These are phyloP conservation scores for Actinemys pallida DNA, from an alignment of 2,113 vertebrate species.

Conservation along the genomic window DNA sequence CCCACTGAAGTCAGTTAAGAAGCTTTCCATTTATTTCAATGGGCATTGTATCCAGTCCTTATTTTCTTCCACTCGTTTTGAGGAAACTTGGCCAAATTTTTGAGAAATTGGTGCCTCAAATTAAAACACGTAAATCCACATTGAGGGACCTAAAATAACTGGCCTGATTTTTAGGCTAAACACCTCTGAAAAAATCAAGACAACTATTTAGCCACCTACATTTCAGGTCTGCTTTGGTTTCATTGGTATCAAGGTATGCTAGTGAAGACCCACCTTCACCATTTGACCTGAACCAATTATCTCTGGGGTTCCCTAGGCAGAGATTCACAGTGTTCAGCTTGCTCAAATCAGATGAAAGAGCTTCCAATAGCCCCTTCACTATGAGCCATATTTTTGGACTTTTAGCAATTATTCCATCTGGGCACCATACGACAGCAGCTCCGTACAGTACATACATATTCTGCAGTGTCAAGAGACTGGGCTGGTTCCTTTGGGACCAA, in stretches of 20 bases:
- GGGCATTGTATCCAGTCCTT: neutral
- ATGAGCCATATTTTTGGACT: neutral
- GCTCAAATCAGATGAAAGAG: neutral
- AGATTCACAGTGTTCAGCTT: neutral
- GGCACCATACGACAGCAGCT: neutral
- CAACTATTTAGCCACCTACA: neutral
- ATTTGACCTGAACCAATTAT: accelerated
- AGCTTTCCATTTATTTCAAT: neutral
- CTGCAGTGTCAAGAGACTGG: neutral
- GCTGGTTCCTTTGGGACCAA: neutral
- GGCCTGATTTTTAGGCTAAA: neutral
- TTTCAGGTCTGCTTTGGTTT: neutral
- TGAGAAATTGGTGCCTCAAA: neutral
- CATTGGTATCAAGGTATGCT: neutral
- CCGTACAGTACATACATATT: neutral
- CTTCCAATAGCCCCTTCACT: neutral
- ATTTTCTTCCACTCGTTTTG: neutral
- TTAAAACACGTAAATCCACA: neutral
- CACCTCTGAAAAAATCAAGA: neutral
- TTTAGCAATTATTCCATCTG: accelerated
- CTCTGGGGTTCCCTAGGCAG: neutral
- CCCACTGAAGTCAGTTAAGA: neutral
- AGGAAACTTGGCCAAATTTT: neutral
- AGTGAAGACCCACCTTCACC: neutral
- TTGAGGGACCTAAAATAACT: neutral